Base-by-base conservation (phyloP, 2,113 vertebrate species). In the Ptychochromis oligacanthus region DNA sequence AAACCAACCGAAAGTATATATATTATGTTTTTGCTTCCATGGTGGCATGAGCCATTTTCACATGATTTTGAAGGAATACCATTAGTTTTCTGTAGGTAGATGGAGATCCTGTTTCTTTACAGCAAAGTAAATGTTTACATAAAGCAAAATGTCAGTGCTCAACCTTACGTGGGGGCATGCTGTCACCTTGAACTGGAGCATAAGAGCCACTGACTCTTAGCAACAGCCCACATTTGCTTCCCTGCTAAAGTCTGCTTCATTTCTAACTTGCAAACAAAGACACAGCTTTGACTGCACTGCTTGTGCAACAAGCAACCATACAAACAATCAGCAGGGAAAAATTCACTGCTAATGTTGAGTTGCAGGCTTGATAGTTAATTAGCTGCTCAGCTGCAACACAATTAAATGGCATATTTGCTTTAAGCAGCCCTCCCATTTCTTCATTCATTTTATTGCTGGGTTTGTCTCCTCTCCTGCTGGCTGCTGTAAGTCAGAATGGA, bases 381-480 rank as follows among this genome's bases (percentile, higher is more conserved):
- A 72, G 46, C 18, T 72, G 67, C 67, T 54, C 26, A 54, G 67
- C 46, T 31, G 46, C 46, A 54, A 24, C 43, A 34, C 67, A 72
- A 54, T 72, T 72, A 72, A 72, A 72, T 26, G 20, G 67, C 67
- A 54, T 52, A 54, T 72, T 72, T 72, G 67, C 67, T 72, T 2
- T 34, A 72, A 72, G 67, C 67, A n/a, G 26, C 18, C 46, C 18
- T 72, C 26, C 67, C 52, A 72, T 72, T 54, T 72, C 67, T 72
- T 54, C 67, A 72, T 2, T 0, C 67, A 54, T 26, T 72, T 72
- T 72, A 54, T 54, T 54, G 43, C 67, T 72, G 11, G 26, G 17
- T 72, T 72, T 72, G 67, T 72, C 67, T 72, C 46, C 67, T 72
- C 46, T 72, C 67, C 72, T 56, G 67, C 46, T 72, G 67, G 67